phyloP scores from a whole-genome alignment of 2,888 invertebrate species.

The Bedellia somnulentella region DNA sequence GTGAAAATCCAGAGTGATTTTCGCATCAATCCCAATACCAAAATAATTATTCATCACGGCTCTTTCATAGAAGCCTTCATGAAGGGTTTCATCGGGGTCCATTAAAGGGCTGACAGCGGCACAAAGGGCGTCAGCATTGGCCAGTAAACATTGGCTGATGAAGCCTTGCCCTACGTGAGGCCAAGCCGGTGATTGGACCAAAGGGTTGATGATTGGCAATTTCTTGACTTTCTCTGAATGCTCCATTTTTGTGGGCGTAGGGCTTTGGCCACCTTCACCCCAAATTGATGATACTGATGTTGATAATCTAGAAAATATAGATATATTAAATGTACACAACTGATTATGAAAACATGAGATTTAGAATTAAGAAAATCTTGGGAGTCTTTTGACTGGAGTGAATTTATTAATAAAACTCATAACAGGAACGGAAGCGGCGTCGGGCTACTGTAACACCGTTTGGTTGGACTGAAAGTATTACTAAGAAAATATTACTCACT shows the following conservation, averaged over 20 bases:
- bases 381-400: too few relatives aligned
- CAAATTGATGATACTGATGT: slow-evolving; percentile 57
- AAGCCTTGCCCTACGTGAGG: slow-evolving; percentile 82
- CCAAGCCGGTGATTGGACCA: slow-evolving; percentile 86
- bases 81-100: slow-evolving; percentile 86
- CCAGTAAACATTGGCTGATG: slow-evolving; percentile 91
- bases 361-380: too few relatives aligned
- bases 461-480: too few relatives aligned
- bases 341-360: too few relatives aligned
- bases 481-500: too few relatives aligned
- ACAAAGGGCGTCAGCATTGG: slow-evolving; percentile 94
- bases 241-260: slow-evolving; percentile 34
- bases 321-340: background rate
- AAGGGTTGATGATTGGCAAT: slow-evolving; percentile 87
- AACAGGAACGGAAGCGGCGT: too few relatives aligned
- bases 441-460: too few relatives aligned
- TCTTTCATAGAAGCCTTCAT: slow-evolving; percentile 89
- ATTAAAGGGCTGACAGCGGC: slow-evolving; percentile 95
- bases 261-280: slow-evolving; percentile 39
- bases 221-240: slow-evolving; percentile 66
- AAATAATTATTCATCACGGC: slow-evolving; percentile 99
- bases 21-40: slow-evolving; percentile 97
- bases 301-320: slow-evolving; percentile 15
- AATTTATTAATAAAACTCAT: too few relatives aligned
- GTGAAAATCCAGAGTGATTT: slow-evolving; percentile 95